Conservation (phyloP, 1,140 invertebrate genomes). For the Drosophila nebulosa region DNA sequence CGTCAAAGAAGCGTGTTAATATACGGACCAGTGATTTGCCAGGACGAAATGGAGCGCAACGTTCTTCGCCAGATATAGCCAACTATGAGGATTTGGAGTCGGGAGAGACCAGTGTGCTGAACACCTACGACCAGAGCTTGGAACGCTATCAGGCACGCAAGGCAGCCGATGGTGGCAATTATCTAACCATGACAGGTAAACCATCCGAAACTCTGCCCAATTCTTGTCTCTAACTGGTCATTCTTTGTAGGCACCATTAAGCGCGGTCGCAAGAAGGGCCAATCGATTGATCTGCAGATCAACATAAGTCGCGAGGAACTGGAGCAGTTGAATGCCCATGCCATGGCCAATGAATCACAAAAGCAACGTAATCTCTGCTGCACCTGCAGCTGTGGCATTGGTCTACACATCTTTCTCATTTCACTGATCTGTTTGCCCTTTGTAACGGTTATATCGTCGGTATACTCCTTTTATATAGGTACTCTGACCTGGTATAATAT, state of each 20-base stretch:
- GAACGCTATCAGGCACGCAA: constrained; percentile 82
- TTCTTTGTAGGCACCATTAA: constrained; percentile 85
- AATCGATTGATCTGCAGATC: constrained; percentile 87
- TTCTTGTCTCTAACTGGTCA: not conserved
- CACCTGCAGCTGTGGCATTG: constrained; percentile 84
- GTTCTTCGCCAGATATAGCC: constrained; percentile 68
- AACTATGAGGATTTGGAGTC: constrained; percentile 79
- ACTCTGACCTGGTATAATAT: constrained; percentile 90
- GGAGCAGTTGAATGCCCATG: constrained; percentile 85
- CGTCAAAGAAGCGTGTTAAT: constrained; percentile 84
- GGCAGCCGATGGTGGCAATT: constrained; percentile 82
- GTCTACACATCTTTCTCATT: constrained; percentile 86
- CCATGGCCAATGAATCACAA: constrained; percentile 84
- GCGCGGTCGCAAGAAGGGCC: constrained; percentile 87
- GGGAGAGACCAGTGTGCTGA: constrained; percentile 82
- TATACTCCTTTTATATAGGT: constrained; percentile 89
- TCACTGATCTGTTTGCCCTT: constrained; percentile 86
- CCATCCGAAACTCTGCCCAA: too few species aligned
- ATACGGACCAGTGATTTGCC: constrained; percentile 81
- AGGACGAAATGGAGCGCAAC: constrained; percentile 42
- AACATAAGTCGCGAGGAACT: constrained; percentile 87
- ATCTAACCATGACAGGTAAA: constrained; percentile 84
- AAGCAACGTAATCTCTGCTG: constrained; percentile 83
- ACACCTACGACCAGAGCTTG: constrained; percentile 82
- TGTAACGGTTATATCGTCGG: constrained; percentile 84